Base-by-base conservation (phyloP, 1,140 invertebrate species). In the Pseudoatta argentina region DNA sequence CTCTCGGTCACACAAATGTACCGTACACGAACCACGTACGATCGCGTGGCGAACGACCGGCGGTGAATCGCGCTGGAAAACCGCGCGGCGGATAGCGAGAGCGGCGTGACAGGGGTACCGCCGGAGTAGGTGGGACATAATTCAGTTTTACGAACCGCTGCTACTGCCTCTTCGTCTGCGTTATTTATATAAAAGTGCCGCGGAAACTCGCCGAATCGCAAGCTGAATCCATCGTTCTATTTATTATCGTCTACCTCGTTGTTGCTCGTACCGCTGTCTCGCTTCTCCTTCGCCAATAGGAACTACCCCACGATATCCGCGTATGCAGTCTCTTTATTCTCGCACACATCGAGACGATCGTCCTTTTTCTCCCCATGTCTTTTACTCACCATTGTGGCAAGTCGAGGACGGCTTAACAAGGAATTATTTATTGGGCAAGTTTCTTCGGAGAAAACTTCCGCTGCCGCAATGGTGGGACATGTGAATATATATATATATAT, bases 391-490 rank as follows among this genome's bases (percentile, higher is more conserved):
- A 55, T 44, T 53, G 64, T 55, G 64, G 53, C 85, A 67, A 86
- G 71, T 83, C 82, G 86, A 81, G 63, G 85, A 87, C 85, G 89
- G 72, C 85, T 88, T 88, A 85, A 86, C 85, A 67, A 89, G 73
- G 91, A 91, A 91, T 91, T 92, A 91, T 92, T 92, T 91, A 92
- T 92, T 64, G 89, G 55, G 10, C 89, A 91, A 91, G 89, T 92
- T 92, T 92, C 89, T 85, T 61, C 67, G 24, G 6, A 10, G 30
- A 27, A 86, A 89, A 89, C 88, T 89, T 89, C 76, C 67, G 85
- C 88, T 78, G 34, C 88, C 88, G 77, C 87, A 57, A 67, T 67
- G 39, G 34, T 61, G 39, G 7, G 27, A 61, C 69, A 75, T 51
- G 69, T 73, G 69, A 83, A 75, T 48, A 83, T 51, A 2, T 51